Evolutionary conservation across 53 echinoderm and acorn worm species (phyloP).

Genomic region (Patiria pectinifera): DNA sequence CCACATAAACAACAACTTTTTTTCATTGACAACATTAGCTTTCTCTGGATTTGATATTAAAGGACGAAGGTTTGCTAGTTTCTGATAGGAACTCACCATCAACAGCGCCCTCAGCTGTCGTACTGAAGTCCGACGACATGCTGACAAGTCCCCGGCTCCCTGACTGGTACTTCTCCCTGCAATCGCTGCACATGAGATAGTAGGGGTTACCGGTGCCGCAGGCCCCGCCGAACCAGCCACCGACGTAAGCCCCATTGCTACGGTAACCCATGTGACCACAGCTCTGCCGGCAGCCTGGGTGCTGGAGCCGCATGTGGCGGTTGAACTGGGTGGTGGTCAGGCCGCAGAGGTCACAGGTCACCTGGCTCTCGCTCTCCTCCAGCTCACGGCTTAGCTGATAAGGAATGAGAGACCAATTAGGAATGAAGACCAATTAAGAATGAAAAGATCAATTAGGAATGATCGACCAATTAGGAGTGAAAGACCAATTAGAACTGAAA

Average conservation of each 20-base stretch:
- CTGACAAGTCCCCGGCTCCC: slow-evolving; percentile 57
- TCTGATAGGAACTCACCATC: slow-evolving; percentile 70
- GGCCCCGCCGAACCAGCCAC: slow-evolving; percentile 93
- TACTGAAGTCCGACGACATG: slow-evolving; percentile 77
- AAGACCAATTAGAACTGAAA: slow-evolving; percentile 60
- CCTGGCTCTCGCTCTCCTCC: slow-evolving; percentile 77
- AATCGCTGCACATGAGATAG: slow-evolving; percentile 90
- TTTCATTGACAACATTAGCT: too few species aligned
- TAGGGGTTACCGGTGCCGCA: slow-evolving; percentile 96
- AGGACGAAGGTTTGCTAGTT: background rate
- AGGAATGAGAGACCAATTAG: background rate
- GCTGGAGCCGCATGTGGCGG: slow-evolving; percentile 89
- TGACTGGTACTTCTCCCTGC: slow-evolving; percentile 83
- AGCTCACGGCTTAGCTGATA: slow-evolving; percentile 66
- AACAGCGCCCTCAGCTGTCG: slow-evolving; percentile 66
- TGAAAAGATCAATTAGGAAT: background rate
- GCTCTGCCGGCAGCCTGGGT: slow-evolving; percentile 90
- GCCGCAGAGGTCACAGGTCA: slow-evolving; percentile 90
- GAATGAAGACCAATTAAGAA: slow-evolving; percentile 3
- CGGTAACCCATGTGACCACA: slow-evolving; percentile 99
- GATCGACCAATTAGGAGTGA: too few species aligned
- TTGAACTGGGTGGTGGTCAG: slow-evolving; percentile 83
- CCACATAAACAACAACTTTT: too few species aligned
- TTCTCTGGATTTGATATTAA: background rate
- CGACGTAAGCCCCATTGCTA: slow-evolving; percentile 94